Percentiles rank a stretch among this genome's conserved stretches.
These are phyloP conservation scores for Oreohelix idahoensis DNA, from an alignment of 1,140 invertebrate species.

Conservation along the genomic window DNA sequence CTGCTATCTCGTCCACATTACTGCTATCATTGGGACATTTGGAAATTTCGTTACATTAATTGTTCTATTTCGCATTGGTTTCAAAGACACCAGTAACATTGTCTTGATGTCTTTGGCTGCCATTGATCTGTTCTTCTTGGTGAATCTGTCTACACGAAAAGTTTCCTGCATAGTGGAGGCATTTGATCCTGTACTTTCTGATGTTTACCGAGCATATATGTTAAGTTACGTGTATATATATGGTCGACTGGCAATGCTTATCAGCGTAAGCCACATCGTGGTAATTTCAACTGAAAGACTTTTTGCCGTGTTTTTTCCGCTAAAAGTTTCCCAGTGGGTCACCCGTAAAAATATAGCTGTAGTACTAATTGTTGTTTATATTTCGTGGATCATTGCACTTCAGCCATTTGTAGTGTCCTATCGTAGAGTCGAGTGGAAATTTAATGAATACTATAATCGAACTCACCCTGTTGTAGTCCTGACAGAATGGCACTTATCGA, in stretches of 20 bases:
- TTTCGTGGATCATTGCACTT: background rate
- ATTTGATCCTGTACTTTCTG: background rate
- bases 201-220: too few relatives aligned
- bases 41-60: conserved; percentile 16
- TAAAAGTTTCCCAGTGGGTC: background rate
- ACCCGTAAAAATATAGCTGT: background rate
- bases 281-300: conserved; percentile 10
- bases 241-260: background rate
- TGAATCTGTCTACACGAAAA: background rate
- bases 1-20: background rate
- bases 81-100: conserved; percentile 20
- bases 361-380: background rate
- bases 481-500: background rate
- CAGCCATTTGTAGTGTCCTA: background rate
- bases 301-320: background rate
- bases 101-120: background rate
- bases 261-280: background rate
- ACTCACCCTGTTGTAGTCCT: background rate
- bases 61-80: background rate
- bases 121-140: background rate
- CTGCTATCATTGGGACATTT: background rate
- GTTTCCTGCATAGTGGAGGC: background rate
- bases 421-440: background rate
- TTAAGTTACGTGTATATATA: background rate
- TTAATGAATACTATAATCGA: background rate